Evolutionary conservation across 1,140 invertebrate genomes (phyloP).

Genomic region (Samia ricini): DNA sequence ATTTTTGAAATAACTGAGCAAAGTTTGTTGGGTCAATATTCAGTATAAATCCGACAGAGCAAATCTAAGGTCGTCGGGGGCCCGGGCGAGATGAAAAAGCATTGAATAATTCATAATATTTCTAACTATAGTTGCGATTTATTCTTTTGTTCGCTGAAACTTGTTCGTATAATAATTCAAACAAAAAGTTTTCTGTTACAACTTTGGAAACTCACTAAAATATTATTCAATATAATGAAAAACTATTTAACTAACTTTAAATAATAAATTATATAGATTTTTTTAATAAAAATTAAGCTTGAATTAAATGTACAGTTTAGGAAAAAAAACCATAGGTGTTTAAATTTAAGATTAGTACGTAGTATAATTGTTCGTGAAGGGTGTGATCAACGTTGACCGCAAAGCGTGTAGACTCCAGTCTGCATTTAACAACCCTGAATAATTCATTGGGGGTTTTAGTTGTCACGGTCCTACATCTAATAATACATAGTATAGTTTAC

Average conservation of each 20-base stretch:
- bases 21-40: conserved; percentile 14
- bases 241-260: background rate
- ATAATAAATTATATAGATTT: background rate
- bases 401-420: conserved; percentile 12
- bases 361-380: conserved; percentile 14
- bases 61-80: conserved; percentile 12
- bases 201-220: background rate
- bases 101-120: conserved; percentile 33
- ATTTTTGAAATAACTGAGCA: background rate
- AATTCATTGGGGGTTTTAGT: conserved; percentile 35
- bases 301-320: too few relatives aligned
- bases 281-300: too few relatives aligned
- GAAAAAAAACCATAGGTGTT: background rate
- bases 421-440: conserved; percentile 48
- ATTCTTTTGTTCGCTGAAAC: conserved; percentile 27
- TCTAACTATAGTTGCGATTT: conserved; percentile 30
- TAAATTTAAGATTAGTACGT: background rate
- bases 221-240: background rate
- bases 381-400: conserved; percentile 19
- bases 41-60: conserved; percentile 27
- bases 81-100: conserved; percentile 8
- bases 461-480: conserved; percentile 31
- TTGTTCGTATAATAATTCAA: conserved; percentile 1
- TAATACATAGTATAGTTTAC: conserved; percentile 11
- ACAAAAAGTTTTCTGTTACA: background rate